Percentiles rank a stretch among this genome's conserved stretches.
These are phyloP conservation scores for Hydrozoanthus tunicans DNA, from an alignment of 64 coral and sea anemone genomes.

Conservation along the genomic window DNA sequence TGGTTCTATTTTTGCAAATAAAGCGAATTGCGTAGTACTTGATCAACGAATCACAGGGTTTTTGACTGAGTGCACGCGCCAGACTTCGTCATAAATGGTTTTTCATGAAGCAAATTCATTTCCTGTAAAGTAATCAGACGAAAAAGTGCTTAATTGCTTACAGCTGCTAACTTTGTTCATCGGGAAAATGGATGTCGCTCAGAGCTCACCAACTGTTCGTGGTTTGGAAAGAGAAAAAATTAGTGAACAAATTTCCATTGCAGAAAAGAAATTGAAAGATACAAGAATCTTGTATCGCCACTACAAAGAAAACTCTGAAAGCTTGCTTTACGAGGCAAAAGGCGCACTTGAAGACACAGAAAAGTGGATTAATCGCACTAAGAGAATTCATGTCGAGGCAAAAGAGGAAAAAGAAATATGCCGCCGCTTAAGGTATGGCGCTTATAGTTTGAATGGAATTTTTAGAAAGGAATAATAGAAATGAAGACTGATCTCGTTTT, in stretches of 20 bases:
- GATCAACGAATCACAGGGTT: neutral
- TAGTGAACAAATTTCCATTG: neutral
- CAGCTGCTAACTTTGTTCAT: neutral
- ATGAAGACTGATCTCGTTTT: neutral
- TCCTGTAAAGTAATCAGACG: too few species aligned
- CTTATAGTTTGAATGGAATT: neutral
- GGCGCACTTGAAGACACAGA: neutral
- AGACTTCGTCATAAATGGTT: neutral
- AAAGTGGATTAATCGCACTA: neutral
- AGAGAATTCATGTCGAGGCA: neutral
- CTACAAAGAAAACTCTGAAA: constrained; percentile 16
- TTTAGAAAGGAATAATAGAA: too few species aligned
- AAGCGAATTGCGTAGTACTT: neutral
- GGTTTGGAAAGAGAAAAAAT: neutral
- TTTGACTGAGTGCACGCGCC: neutral
- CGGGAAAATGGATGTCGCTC: neutral
- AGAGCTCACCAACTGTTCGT: too few species aligned
- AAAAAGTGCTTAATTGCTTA: too few species aligned
- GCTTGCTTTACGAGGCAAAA: neutral
- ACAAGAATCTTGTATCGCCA: neutral
- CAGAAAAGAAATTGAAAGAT: constrained; percentile 9
- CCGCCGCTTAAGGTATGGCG: neutral
- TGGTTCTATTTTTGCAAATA: neutral
- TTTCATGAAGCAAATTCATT: neutral
- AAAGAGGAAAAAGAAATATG: constrained; percentile 2